Evolutionary conservation across 2,113 vertebrate genomes (phyloP).

Genomic region (Oncorhynchus masou): DNA sequence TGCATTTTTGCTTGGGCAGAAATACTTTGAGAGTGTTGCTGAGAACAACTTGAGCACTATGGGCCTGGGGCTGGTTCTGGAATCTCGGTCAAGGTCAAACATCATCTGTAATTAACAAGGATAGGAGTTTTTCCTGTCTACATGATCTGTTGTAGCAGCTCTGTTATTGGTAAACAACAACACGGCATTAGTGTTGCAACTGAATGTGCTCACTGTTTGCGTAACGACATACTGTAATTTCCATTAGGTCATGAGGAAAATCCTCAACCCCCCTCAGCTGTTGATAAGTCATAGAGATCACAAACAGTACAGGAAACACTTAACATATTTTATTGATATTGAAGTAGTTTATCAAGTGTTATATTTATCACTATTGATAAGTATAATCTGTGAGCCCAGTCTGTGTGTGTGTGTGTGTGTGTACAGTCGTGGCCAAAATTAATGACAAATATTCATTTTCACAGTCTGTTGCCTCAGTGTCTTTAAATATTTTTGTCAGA

Average conservation of each 20-base stretch:
- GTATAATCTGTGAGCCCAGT: too few species aligned
- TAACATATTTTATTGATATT: not conserved
- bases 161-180: not conserved
- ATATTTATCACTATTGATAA: too few species aligned
- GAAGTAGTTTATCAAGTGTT: too few species aligned
- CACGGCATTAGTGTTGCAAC: not conserved
- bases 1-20: conserved; percentile 46
- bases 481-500: too few species aligned
- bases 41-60: conserved; percentile 66
- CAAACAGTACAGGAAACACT: too few species aligned
- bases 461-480: too few species aligned
- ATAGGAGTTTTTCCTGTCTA: not conserved
- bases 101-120: not conserved
- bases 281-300: not conserved
- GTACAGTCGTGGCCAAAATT: too few species aligned
- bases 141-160: not conserved
- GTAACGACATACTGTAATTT: too few species aligned
- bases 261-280: too few species aligned
- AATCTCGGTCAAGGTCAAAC: conserved; percentile 68
- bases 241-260: too few species aligned
- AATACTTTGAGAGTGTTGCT: conserved; percentile 58
- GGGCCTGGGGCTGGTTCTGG: conserved; percentile 70
- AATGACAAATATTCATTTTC: too few species aligned
- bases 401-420: conserved; percentile 3
- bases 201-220: too few species aligned